A percentile compares a stretch with the other conserved stretches of the same genome.
These are phyloP conservation scores for Lasioglossum calceatum DNA, from an alignment of 2,888 invertebrate species.

Conservation along the genomic window DNA sequence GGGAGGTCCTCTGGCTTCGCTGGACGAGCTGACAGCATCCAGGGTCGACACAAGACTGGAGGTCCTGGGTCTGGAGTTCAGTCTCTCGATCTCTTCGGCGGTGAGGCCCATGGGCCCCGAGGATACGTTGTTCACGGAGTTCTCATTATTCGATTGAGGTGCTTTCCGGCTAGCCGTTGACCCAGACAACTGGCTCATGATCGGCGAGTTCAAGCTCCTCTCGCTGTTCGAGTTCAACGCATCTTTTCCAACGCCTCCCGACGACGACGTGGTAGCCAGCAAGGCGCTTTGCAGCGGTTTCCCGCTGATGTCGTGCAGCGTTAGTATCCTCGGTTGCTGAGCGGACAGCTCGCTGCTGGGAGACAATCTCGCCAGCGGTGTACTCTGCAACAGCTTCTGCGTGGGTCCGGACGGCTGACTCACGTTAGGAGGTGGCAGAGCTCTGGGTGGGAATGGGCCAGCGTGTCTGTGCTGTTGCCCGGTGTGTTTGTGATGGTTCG, in stretches of 20 bases:
- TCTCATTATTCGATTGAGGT: conserved; percentile 88
- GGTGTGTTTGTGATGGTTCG: conserved; percentile 90
- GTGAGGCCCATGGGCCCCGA: conserved; percentile 92
- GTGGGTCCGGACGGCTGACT: conserved; percentile 87
- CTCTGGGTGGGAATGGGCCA: conserved; percentile 90
- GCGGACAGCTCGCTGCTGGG: conserved; percentile 96
- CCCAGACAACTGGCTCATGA: conserved; percentile 95
- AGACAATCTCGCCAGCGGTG: conserved; percentile 94
- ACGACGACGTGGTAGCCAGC: conserved; percentile 94
- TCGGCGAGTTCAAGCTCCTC: conserved; percentile 95
- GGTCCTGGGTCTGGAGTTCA: conserved; percentile 94
- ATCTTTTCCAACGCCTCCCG: conserved; percentile 94
- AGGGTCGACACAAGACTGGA: conserved; percentile 96
- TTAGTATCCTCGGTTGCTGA: conserved; percentile 96
- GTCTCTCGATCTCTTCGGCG: conserved; percentile 96
- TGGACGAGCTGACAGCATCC: conserved; percentile 97
- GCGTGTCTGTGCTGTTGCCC: conserved; percentile 88
- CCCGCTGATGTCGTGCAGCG: conserved; percentile 96
- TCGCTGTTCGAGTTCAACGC: conserved; percentile 96
- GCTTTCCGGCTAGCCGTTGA: conserved; percentile 92
- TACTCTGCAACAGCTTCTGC: conserved; percentile 93
- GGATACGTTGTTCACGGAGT: conserved; percentile 87
- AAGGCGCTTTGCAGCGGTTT: conserved; percentile 96
- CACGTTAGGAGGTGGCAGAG: conserved; percentile 87
- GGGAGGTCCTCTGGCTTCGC: conserved; percentile 90